Evolutionary conservation across 2,113 vertebrate genomes (phyloP).

Genomic region (Paracanthobrama guichenoti): DNA sequence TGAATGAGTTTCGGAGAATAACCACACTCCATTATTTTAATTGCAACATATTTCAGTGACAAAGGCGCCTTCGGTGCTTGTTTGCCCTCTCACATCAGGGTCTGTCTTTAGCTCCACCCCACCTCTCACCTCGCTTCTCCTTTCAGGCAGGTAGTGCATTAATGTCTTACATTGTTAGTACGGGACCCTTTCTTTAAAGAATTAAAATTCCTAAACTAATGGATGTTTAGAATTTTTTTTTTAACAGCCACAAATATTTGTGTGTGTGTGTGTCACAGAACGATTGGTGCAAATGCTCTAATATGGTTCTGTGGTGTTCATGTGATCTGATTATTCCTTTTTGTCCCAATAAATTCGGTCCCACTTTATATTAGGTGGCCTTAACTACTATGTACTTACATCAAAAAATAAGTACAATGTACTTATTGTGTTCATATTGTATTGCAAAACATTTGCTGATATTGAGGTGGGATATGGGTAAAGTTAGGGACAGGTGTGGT

Average conservation of each 20-base stretch:
- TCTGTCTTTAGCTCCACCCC: slow-evolving; percentile 25
- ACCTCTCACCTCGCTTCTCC: neutral
- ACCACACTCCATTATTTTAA: slow-evolving; percentile 48
- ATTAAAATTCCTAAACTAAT: neutral
- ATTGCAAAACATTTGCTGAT: too few species aligned
- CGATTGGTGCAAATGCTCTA: neutral
- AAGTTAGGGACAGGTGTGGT: too few species aligned
- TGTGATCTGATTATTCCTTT: neutral
- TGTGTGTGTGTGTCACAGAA: neutral
- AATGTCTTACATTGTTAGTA: neutral
- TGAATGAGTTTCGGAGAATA: slow-evolving; percentile 2
- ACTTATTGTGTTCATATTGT: too few species aligned
- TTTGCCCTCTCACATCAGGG: slow-evolving; percentile 23
- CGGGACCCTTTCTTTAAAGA: neutral
- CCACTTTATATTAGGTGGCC: too few species aligned
- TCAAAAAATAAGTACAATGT: too few species aligned
- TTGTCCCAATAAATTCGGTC: too few species aligned
- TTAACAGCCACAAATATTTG: neutral
- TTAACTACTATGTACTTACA: too few species aligned
- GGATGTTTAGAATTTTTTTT: neutral
- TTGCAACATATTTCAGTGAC: slow-evolving; percentile 43
- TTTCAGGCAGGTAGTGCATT: slow-evolving; percentile 11
- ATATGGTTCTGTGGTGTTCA: neutral
- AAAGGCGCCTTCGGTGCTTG: slow-evolving; percentile 28
- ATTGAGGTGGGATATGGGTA: too few species aligned